Evolutionary conservation across 2,797 vertebrate species (phyloP), one percentile per base, ranked within the genome.

Genomic region (Oryzias sinensis): DNA sequence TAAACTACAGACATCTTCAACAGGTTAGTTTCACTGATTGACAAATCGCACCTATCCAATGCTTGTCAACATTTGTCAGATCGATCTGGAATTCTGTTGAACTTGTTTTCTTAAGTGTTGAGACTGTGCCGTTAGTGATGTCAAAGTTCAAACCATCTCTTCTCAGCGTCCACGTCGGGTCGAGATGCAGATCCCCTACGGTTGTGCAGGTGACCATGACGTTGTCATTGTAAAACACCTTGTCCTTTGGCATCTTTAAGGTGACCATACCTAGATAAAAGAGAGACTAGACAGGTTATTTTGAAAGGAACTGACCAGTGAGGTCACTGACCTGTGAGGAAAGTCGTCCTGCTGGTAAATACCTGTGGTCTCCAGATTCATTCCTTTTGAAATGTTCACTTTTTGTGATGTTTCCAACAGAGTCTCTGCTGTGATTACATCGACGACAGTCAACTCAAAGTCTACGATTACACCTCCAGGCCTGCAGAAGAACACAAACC

Each of bases 41-140:
- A 49, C 58, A 14, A 55, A 49, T 45, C 2, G 0, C 72, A 91
- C 88, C 91, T 80, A 27, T 49, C 90, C 89, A 92, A 29, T 64
- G 15, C 49, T 56, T 67, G 4, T 81, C 43, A 15, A 68, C 5
- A 0, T 0, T 0, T 0, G 0, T 0, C 0, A 92, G 27, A 0
- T 0, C 0, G 37, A 90, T 0, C 0, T 0, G 15, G 11, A 17
- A 45, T 0, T 0, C 0, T 0, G 0, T 0, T 0, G 0, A 2
- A 4, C 3, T 0, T 0, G 0, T 0, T 0, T 0, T 0, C 0
- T 0, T 0, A 7, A 88, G 5, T 0, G 0, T 0, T 2, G 86
- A 49, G 40, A 81, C 65, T 0, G 62, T 69, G 49, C 91, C 91
- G 0, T 1, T 6, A 0, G 64, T 67, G 50, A 92, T 79, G 0